Evolutionary conservation across 2,113 vertebrate species (phyloP).

Genomic region (Rhynchopsitta pachyrhyncha): DNA sequence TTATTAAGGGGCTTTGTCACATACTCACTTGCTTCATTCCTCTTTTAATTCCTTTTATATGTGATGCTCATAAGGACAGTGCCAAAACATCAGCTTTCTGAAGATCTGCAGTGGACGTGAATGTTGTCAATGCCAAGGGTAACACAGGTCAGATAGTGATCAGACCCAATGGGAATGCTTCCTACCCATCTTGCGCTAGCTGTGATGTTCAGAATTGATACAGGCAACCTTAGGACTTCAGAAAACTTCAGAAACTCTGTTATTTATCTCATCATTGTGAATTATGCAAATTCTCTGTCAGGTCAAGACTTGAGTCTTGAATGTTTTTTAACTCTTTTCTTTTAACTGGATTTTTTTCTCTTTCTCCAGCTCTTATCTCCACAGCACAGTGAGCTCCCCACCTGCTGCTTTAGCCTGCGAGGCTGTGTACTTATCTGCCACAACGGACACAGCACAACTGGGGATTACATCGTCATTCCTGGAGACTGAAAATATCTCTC

Average conservation of each 20-base stretch:
- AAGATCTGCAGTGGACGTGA: not conserved
- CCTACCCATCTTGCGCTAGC: rapidly evolving
- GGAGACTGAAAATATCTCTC: constrained; percentile 5
- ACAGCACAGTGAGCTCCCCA: not conserved
- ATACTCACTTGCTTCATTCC: not conserved
- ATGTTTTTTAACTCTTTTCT: not conserved
- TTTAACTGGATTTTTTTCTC: not conserved
- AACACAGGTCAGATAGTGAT: not conserved
- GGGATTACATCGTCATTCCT: not conserved
- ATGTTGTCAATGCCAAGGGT: not conserved
- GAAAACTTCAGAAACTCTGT: not conserved
- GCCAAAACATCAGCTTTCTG: not conserved
- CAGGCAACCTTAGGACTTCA: not conserved
- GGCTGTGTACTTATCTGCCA: constrained; percentile 20
- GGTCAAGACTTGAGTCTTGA: not conserved
- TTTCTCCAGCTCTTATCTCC: not conserved
- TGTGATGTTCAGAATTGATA: not conserved
- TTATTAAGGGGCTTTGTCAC: not conserved
- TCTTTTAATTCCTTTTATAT: not conserved
- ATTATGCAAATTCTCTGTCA: not conserved
- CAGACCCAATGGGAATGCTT: not conserved
- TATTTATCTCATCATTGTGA: not conserved
- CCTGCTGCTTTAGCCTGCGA: not conserved
- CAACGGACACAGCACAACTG: not conserved
- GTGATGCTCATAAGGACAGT: not conserved